Evolutionary conservation across 2,888 invertebrate genomes (phyloP), one percentile per base, ranked within the genome.

Genomic region (Drosophila lacicola): DNA sequence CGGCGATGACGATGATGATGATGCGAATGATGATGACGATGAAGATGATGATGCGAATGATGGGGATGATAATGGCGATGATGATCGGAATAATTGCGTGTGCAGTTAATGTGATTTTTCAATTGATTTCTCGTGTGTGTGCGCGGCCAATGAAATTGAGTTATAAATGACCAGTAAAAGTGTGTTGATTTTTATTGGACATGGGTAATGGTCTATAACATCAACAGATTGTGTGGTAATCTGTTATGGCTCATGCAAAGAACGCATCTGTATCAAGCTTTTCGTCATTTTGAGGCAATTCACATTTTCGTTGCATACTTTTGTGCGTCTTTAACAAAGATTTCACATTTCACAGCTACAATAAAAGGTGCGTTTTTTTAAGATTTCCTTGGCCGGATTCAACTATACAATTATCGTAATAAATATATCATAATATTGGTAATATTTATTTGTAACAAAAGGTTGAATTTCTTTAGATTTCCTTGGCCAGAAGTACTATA

Each of bases 101-200:
- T 80, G 80, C 57, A 78, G 71, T 81, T 81, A 76, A 81, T 81
- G 79, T 74, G 74, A 81, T 77, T 81, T 80, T 81, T 70, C 76
- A 81, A 81, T 81, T 81, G 81, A 81, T 81, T 81, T 70, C 69
- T 68, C 74, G 41, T 53, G 51, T 29, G 47, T 70, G 74, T 67
- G 77, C 65, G 53, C 46, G 34, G 44, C 72, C 63, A 70, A 72
- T 74, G 45, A 74, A 74, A 78, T 78, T 71, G 79, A 73, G 70
- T 79, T 79, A 76, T 76, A 79, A 79, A 76, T 64, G 76, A 73
- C 76, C 76, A 79, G 73, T 61, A 68, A 79, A 78, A 64, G 70
- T 70, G 76, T 79, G 70, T 70, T 70, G 70, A 75, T 79, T 79
- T 76, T 79, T 76, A 79, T 79, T 76, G 69, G 46, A n/a, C 39